A percentile compares a stretch with the other conserved stretches of the same genome.
Conservation (phyloP, 2,797 vertebrate genomes). For the Poecilia wingei region DNA sequence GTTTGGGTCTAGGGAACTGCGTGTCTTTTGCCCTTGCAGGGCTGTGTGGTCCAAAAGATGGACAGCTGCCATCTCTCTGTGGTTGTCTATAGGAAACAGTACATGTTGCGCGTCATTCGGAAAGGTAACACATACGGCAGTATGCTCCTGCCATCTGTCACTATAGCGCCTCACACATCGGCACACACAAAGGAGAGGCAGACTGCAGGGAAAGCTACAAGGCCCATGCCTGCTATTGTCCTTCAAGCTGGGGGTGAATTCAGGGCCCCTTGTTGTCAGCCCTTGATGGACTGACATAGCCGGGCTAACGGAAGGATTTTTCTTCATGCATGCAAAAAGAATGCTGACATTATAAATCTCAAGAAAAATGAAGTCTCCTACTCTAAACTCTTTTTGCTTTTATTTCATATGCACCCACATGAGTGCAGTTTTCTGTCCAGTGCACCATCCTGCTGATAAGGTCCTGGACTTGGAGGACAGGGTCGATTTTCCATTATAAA, state of each 20-base stretch:
- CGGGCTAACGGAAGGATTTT: constrained; percentile 45
- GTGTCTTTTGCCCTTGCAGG: constrained; percentile 34
- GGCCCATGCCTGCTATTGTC: constrained; percentile 77
- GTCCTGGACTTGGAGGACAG: constrained; percentile 51
- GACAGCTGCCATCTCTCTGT: constrained; percentile 89
- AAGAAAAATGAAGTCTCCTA: constrained; percentile 8
- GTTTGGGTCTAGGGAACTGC: constrained; percentile 20
- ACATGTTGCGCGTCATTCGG: constrained; percentile 89
- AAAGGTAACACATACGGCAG: constrained; percentile 92
- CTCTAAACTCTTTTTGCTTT: not conserved
- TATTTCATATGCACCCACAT: constrained; percentile 18
- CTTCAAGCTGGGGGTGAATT: constrained; percentile 64
- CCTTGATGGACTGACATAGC: constrained; percentile 37
- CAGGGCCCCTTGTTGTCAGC: constrained; percentile 61
- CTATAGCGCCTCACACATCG: constrained; percentile 71
- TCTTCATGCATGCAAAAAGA: constrained; percentile 17
- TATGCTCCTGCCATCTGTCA: constrained; percentile 91
- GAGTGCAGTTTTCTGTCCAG: constrained; percentile 34
- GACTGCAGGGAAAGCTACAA: constrained; percentile 62
- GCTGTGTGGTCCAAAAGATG: constrained; percentile 74
- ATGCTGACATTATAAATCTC: constrained; percentile 10
- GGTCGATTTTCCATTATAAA: constrained; percentile 81
- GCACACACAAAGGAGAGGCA: constrained; percentile 80
- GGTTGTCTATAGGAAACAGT: constrained; percentile 84
- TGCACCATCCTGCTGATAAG: constrained; percentile 58